Evolutionary conservation across 30 jellyfish, hydroid and myxozoan genomes (phyloP), one percentile per base, ranked within the genome.

Genomic region (Pelagia noctiluca): DNA sequence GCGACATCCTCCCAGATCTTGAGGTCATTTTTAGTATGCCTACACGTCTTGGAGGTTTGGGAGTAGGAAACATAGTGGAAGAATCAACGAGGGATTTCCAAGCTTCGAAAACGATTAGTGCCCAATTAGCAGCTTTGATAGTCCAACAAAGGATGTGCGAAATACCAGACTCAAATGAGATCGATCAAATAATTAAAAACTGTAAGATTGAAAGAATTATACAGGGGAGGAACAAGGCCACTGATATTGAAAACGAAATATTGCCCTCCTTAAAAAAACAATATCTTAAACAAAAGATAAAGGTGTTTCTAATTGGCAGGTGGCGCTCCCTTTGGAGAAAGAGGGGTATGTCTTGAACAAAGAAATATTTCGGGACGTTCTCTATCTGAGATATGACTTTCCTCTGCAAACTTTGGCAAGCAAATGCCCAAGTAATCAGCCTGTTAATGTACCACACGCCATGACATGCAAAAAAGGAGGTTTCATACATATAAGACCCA

Each of bases 381-480:
- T 42, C 57, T 42, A 16, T 16, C 57, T 42, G 57, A 5, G 57
- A 42, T 42, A 42, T 42, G 57, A 42, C 57, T 5, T 42, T 42
- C 57, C 57, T 42, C 57, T 42, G 8, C 57, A 42, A 5, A 42
- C 8, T 42, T 42, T 42, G n/a, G 57, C 57, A 42, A 42, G 57
- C 57, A 42, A 42, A 42, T 42, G 57, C 16, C 57, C 57, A 42
- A 5, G 57, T 16, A 42, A 42, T 42, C 57, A 42, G 57, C 57
- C 57, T 42, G 8, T 42, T 16, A 42, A 8, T 42, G 16, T 42
- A 42, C 57, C 57, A 42, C 57, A 42, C 16, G 16, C 57, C 57
- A 42, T 42, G 57, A 42, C 57, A 42, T 42, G 57, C 57, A n/a
- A 42, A 42, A 42, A 42, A 5, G 57, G 57, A 42, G 57, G 57